A percentile compares a stretch with the other conserved stretches of the same genome.
Evolutionary conservation across 2,888 invertebrate species (phyloP).

Genomic region (Drosophila mimetica): DNA sequence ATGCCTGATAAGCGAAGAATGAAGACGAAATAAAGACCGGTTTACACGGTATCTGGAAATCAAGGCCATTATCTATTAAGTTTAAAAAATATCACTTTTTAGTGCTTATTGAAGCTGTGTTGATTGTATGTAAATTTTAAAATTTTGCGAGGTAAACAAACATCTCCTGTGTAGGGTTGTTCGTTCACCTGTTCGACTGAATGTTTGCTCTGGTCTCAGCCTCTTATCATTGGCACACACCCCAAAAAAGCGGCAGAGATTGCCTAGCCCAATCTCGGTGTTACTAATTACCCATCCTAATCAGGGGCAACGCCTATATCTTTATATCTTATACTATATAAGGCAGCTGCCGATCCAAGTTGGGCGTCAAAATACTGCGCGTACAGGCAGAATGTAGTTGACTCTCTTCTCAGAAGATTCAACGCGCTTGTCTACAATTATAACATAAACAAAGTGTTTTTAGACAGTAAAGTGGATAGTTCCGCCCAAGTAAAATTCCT

Average conservation of each 20-base stretch:
- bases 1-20: slow-evolving; percentile 62
- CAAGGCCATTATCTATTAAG: slow-evolving; percentile 7
- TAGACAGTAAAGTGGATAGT: neutral
- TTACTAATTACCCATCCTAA: slow-evolving; percentile 54
- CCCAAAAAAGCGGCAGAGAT: slow-evolving; percentile 49
- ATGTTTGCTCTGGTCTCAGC: slow-evolving; percentile 14
- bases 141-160: neutral
- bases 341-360: slow-evolving; percentile 40
- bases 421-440: neutral
- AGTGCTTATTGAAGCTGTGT: no score
- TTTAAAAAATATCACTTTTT: no score
- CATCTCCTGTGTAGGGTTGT: slow-evolving; percentile 9
- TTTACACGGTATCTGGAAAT: neutral
- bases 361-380: slow-evolving; percentile 48
- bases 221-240: slow-evolving; percentile 35
- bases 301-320: slow-evolving; percentile 40
- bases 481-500: neutral
- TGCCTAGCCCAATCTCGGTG: slow-evolving; percentile 49
- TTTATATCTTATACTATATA: slow-evolving; percentile 62
- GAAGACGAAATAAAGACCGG: slow-evolving; percentile 43
- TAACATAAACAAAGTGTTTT: slow-evolving; percentile 9
- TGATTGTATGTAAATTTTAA: neutral
- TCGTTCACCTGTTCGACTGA: slow-evolving; percentile 5
- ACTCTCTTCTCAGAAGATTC: slow-evolving; percentile 8
- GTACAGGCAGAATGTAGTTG: slow-evolving; percentile 55